A percentile compares a stretch with the other conserved stretches of the same genome.
Evolutionary conservation across 2,113 vertebrate genomes (phyloP).

Genomic region (Malurus cyaneus): DNA sequence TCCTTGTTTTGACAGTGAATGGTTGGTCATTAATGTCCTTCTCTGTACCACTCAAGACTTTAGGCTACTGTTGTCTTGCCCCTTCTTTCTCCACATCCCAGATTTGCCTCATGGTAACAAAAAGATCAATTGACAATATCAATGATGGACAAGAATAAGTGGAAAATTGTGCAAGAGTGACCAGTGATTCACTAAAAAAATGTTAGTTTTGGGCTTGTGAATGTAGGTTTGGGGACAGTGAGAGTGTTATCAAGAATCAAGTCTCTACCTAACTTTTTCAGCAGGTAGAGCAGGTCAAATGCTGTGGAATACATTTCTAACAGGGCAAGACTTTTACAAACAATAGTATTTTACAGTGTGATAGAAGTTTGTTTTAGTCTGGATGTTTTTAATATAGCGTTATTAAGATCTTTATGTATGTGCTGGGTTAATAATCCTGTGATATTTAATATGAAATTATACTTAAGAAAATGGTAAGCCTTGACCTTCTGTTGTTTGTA

Average conservation of each 20-base stretch:
- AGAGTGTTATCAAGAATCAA: neutral
- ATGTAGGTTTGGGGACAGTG: neutral
- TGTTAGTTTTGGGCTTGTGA: neutral
- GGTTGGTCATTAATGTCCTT: neutral
- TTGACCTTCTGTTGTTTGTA: conserved; percentile 53
- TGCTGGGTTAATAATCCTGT: neutral
- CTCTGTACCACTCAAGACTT: neutral
- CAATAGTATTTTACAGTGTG: neutral
- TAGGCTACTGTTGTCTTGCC: neutral
- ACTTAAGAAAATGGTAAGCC: neutral
- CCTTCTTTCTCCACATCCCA: neutral
- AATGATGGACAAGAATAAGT: neutral
- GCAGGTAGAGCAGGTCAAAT: neutral
- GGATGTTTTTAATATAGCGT: rapidly evolving
- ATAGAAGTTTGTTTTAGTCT: neutral
- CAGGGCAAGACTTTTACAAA: neutral
- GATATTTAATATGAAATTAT: neutral
- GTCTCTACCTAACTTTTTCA: neutral
- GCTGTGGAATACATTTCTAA: neutral
- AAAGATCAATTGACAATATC: neutral
- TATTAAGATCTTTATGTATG: neutral
- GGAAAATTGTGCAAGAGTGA: neutral
- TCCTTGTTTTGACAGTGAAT: neutral
- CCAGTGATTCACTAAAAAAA: neutral
- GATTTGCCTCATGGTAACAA: neutral